Evolutionary conservation across 2,888 invertebrate species (phyloP).

Genomic region (Himalopsyche tibetana): DNA sequence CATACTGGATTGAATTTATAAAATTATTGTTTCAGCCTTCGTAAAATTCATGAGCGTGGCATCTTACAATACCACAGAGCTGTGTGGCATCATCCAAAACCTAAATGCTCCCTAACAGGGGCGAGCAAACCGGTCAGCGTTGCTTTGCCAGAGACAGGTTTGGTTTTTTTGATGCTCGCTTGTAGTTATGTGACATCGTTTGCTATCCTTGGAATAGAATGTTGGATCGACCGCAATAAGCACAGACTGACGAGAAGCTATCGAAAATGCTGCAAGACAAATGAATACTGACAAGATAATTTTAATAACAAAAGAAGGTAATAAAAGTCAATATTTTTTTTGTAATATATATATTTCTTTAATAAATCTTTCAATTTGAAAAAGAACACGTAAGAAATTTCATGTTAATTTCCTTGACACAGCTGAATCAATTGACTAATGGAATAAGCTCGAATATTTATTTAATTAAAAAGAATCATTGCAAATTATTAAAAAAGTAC

Average conservation of each 20-base stretch:
- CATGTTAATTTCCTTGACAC: slow-evolving; percentile 35
- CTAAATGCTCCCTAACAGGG: slow-evolving; percentile 54
- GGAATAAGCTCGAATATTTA: slow-evolving; percentile 31
- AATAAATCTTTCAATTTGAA: slow-evolving; percentile 48
- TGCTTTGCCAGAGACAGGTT: slow-evolving; percentile 50
- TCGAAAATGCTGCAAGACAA: background rate
- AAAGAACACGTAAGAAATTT: slow-evolving; percentile 26
- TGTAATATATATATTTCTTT: slow-evolving; percentile 46
- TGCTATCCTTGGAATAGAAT: slow-evolving; percentile 52
- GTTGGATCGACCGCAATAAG: background rate
- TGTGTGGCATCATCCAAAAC: slow-evolving; percentile 56
- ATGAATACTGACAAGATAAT: background rate
- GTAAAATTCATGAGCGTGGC: slow-evolving; percentile 57
- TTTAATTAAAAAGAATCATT: background rate
- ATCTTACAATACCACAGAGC: slow-evolving; percentile 55
- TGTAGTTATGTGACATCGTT: slow-evolving; percentile 44
- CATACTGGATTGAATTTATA: too few species aligned
- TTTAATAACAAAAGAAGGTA: background rate
- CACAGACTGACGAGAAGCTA: background rate
- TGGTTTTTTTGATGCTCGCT: slow-evolving; percentile 53
- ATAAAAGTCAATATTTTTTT: slow-evolving; percentile 1
- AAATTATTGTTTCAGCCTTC: slow-evolving; percentile 51
- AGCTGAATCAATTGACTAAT: slow-evolving; percentile 45
- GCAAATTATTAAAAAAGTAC: slow-evolving; percentile 7
- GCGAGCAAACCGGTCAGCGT: slow-evolving; percentile 52